Base-by-base conservation (phyloP, 2,113 vertebrate genomes). In the Colinus virginianus region DNA sequence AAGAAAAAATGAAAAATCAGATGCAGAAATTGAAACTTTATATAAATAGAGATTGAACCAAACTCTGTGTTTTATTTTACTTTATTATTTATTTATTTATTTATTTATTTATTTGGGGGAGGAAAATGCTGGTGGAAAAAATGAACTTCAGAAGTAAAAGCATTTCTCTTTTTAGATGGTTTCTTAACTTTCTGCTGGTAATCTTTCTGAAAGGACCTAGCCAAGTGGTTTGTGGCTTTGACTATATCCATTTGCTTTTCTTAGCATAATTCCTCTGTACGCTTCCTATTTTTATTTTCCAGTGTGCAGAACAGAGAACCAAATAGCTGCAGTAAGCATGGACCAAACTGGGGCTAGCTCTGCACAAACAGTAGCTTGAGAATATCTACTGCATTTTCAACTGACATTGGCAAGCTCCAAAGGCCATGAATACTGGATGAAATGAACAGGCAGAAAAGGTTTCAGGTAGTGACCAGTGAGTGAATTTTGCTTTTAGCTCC, bases 301-400 rank as follows among this genome's bases (percentile, higher is more conserved):
- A 8, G 0, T 1, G 5, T 15, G 15, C 32, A 48, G n/a, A 68
- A 51, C 3, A 13, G 14, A 67, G 83, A 70, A 6, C 7, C 42
- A 59, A 62, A 53, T 3, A 49, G 9, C 18, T 66, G 42, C 26
- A 53, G 36, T 43, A 40, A 59, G n/a, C 36, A 30, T 7, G 17
- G 59, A 13, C 14, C 2, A 0, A 56, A 21, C 26, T 13, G 45
- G 46, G 68, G 25, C 72, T 79, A 87, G n/a, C 21, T 79, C 2
- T 6, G 55, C 38, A 36, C n/a, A 78, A 64, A 53, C 4, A 2
- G 9, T 5, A 6, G 9, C 23, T 55, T 34, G 22, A 21, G n/a
- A 9, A 40, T 12, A 26, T 17, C 56, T 17, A 2, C 34, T 10
- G 2, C 7, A 4, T 49, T 66, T 87, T 61, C 11, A 13, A 36